Percentiles rank a stretch among this genome's conserved stretches.
phyloP scores from a whole-genome alignment of 1,140 invertebrate species.

The Drosophila triauraria region DNA sequence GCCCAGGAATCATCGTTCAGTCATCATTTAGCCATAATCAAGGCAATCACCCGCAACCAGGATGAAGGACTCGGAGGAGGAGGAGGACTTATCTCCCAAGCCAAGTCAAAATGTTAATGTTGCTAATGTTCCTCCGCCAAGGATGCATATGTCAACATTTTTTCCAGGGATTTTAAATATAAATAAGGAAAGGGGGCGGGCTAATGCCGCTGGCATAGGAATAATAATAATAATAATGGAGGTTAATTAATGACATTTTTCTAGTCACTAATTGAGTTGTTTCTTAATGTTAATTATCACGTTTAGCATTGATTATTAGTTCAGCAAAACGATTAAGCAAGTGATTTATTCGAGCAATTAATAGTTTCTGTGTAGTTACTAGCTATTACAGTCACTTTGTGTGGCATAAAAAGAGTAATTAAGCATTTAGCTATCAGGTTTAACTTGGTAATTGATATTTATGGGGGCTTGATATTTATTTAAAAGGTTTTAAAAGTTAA shows the following conservation, averaged over 20 bases:
- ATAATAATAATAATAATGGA: background rate
- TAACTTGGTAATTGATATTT: conserved; percentile 1
- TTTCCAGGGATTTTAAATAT: conserved; percentile 34
- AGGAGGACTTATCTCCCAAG: conserved; percentile 5
- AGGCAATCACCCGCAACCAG: conserved; percentile 52
- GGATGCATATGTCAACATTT: conserved; percentile 55
- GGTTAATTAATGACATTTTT: conserved; percentile 40
- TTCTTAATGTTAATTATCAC: conserved; percentile 2
- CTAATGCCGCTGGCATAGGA: conserved; percentile 6
- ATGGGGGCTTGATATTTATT: too few relatives aligned
- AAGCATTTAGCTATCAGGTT: background rate
- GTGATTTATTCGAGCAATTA: conserved; percentile 20
- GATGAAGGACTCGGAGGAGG: background rate
- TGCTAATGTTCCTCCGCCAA: conserved; percentile 32
- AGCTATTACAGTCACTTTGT: conserved; percentile 21
- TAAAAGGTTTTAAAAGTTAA: too few relatives aligned
- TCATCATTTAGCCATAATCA: conserved; percentile 57
- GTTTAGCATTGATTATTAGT: conserved; percentile 19
- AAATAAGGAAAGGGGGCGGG: background rate
- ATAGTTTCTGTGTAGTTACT: conserved; percentile 11
- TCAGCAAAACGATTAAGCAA: conserved; percentile 3
- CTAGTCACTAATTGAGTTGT: conserved; percentile 34
- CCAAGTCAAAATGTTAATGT: conserved; percentile 53
- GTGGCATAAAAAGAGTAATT: background rate
- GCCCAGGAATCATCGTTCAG: conserved; percentile 7